Conservation (phyloP, 1,140 invertebrate genomes). For the Aricia agestis region DNA sequence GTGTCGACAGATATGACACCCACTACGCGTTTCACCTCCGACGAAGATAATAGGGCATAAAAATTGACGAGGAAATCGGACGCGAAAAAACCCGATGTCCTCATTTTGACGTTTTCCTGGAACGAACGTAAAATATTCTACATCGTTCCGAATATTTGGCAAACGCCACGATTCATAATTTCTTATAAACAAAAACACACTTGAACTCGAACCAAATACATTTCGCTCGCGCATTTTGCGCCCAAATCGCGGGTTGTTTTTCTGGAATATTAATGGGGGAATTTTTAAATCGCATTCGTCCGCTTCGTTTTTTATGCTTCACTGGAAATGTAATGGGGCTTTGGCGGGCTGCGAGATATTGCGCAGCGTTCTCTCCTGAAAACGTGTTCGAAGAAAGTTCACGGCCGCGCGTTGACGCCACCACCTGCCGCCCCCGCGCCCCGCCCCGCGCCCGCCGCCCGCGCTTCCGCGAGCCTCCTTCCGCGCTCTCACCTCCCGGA, state of each 20-base stretch:
- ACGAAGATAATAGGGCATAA: neutral
- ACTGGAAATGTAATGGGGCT: conserved; percentile 23
- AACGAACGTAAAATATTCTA: conserved; percentile 28
- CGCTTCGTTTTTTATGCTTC: conserved; percentile 11
- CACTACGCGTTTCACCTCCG: neutral
- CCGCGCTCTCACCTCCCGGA: conserved; percentile 41
- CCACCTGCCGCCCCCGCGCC: conserved; percentile 43
- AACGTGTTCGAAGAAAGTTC: conserved; percentile 74
- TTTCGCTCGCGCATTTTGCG: conserved; percentile 38
- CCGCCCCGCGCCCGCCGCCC: conserved; percentile 28
- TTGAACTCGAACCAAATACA: conserved; percentile 65
- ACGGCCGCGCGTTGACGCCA: conserved; percentile 71
- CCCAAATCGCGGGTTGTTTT: conserved; percentile 10
- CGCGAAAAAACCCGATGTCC: conserved; percentile 20
- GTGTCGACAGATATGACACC: conserved; percentile 18
- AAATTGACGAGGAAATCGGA: neutral
- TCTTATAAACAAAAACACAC: conserved; percentile 40
- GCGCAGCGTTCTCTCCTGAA: conserved; percentile 71
- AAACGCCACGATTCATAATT: conserved; percentile 36
- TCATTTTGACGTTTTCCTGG: conserved; percentile 27
- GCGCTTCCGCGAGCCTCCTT: conserved; percentile 39
- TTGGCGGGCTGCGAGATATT: conserved; percentile 46
- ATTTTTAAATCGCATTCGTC: conserved; percentile 5
- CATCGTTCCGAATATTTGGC: conserved; percentile 41
- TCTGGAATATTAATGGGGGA: neutral